These are phyloP conservation scores for Morus bassanus DNA, from an alignment of 2,797 vertebrate species.

Conservation along the genomic window DNA sequence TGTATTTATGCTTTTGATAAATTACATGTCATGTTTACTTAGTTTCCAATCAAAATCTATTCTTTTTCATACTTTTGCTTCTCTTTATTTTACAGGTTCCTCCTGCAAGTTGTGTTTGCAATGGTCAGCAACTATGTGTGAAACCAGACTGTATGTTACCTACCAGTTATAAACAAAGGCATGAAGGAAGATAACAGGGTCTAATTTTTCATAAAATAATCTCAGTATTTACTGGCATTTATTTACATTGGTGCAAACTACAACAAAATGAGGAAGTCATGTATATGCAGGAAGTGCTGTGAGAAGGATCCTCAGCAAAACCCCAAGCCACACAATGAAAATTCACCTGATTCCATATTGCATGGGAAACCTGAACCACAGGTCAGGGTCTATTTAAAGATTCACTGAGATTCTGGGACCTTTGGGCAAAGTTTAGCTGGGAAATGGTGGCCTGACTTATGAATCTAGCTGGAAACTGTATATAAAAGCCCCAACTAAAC, in stretches of 20 bases:
- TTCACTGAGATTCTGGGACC: not conserved
- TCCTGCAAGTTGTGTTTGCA: not conserved
- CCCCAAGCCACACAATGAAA: not conserved
- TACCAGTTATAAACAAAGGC: not conserved
- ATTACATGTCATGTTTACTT: slow-evolving; percentile 57
- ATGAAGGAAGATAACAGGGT: not conserved
- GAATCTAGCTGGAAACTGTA: not conserved
- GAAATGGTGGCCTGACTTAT: not conserved
- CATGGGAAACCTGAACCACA: not conserved
- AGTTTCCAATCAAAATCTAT: slow-evolving; percentile 20
- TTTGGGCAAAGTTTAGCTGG: not conserved
- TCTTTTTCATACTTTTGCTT: not conserved
- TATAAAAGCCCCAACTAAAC: not conserved
- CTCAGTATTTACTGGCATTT: not conserved
- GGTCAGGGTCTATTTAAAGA: not conserved
- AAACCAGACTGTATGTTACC: not conserved
- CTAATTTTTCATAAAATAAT: not conserved
- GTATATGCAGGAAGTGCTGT: not conserved
- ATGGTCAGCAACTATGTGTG: not conserved
- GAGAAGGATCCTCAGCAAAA: not conserved
- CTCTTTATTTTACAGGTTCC: slow-evolving; percentile 18
- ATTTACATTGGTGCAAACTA: not conserved
- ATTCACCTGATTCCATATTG: not conserved
- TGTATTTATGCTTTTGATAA: slow-evolving; percentile 66
- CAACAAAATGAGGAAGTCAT: not conserved